Evolutionary conservation across 2,797 vertebrate genomes (phyloP), one percentile per base, ranked within the genome.

Genomic region (Spondyliosoma cantharus): DNA sequence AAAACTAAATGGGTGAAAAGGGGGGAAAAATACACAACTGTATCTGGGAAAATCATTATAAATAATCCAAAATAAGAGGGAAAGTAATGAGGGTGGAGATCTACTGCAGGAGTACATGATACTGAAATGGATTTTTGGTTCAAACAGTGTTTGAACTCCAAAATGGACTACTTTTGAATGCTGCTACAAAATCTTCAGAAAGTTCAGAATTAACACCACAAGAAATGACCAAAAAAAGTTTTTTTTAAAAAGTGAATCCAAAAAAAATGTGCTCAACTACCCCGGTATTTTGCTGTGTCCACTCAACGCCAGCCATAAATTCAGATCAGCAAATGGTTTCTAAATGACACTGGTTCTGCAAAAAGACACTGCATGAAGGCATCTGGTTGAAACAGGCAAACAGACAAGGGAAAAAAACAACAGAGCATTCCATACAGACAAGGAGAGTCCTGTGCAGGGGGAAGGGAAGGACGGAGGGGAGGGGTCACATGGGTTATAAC

Each of bases 331-430:
- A 93, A 93, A 94, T 91, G 91, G 92, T 92, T 93, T 94, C 90
- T 94, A 93, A 91, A 93, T 93, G 90, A 94, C 86, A 90, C 93
- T 92, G 91, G 92, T 92, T 94, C 92, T 93, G 90, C 85, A 91
- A 94, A 93, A 93, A 94, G 91, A 92, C 91, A 93, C 85, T 83
- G 85, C n/a, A 67, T 92, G 90, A 92, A 85, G 84, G 82, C 91
- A 91, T 90, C 90, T 89, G 91, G 89, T 85, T 89, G 87, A 90
- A 92, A 93, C 88, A 92, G 89, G 88, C 82, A 92, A 87, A 93
- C 79, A 92, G 81, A 92, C 90, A 93, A 56, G 85, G 59, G 87
- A 79, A 74, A 37, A 76, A 89, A 81, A n/a, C 45, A 37, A 84
- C 63, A 88, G 56, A 89, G 83, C 88, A 91, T 76, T 89, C 53